Evolutionary conservation across 1,140 invertebrate species (phyloP), one percentile per base, ranked within the genome.

Genomic region (Drosophila kohkoa): DNA sequence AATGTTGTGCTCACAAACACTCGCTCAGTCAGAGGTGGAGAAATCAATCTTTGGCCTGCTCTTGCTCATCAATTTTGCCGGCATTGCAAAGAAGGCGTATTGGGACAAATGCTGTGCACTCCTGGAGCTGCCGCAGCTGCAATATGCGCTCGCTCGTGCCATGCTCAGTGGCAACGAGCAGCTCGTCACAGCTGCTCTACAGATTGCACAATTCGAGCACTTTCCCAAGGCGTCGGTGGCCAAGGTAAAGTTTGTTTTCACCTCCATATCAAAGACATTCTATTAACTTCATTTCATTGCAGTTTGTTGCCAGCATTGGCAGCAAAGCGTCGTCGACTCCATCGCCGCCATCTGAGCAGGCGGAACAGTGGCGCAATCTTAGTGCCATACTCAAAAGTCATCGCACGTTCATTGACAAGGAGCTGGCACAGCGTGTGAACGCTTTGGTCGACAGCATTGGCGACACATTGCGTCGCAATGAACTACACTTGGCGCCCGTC

Each of bases 11-110:
- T 54, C 25, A 4, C 83, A 88, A 57, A 69, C 73, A 1, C 64
- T 92, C 1, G 38, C 51, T 16, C 72, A 66, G 10, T 20, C 73
- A 0, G 91, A 91, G 13, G 87, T 91, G 46, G 91, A 89, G 28
- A 91, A 92, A 60, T 67, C 69, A n/a, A 71, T 87, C 49, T 91
- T 89, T 45, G 92, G 91, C 6, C 60, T 92, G 52, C 57, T 90
- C 25, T 46, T 92, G 58, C 52, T 92, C 1, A 91, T 92, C 1
- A 86, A 90, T 6, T 91, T 92, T 25, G 85, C 91, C 1, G 75
- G 77, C 28, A 91, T 92, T 20, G 91, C 91, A 7, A 92, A 92
- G 60, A 92, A 92, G 74, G 91, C 90, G 11, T 92, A 91, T 28
- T 63, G 85, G 20, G 90, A 91, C 20, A 92, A 92, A 58, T 91